Conservation (phyloP, 2,113 vertebrate species). For the Oncorhynchus kisutch region DNA sequence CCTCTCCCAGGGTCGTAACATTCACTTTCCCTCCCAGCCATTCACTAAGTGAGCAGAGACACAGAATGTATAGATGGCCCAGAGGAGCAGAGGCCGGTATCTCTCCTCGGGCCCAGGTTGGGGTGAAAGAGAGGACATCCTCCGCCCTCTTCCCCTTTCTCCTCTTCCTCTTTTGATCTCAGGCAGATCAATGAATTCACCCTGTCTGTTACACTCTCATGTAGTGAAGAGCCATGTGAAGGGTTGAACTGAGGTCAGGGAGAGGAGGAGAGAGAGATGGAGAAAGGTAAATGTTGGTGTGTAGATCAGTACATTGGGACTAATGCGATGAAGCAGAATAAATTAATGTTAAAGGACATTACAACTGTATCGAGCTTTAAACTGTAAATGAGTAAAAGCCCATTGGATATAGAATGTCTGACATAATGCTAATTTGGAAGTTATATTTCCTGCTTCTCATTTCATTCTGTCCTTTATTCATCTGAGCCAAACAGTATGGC, state of each 20-base stretch:
- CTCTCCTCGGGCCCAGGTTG: neutral
- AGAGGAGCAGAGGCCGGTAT: neutral
- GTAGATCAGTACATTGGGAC: neutral
- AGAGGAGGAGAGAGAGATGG: neutral
- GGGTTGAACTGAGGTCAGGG: neutral
- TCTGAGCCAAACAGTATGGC: neutral
- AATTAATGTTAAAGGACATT: neutral
- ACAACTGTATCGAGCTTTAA: neutral
- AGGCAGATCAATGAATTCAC: constrained; percentile 6
- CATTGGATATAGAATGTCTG: neutral
- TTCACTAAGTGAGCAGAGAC: neutral
- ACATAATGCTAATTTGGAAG: neutral
- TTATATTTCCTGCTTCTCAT: neutral
- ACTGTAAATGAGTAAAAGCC: neutral
- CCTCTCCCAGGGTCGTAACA: constrained; percentile 15
- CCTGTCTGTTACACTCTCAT: neutral
- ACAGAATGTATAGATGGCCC: neutral
- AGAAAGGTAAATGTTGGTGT: neutral
- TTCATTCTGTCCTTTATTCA: neutral
- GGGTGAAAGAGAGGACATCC: constrained; percentile 4
- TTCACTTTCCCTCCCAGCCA: neutral
- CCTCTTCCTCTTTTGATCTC: constrained; percentile 24
- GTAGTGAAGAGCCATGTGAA: neutral
- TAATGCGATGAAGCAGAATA: neutral
- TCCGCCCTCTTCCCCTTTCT: neutral